Percentiles rank a stretch among this genome's conserved stretches.
Conservation (phyloP, 2,888 invertebrate species). For the Drosophila dives region DNA sequence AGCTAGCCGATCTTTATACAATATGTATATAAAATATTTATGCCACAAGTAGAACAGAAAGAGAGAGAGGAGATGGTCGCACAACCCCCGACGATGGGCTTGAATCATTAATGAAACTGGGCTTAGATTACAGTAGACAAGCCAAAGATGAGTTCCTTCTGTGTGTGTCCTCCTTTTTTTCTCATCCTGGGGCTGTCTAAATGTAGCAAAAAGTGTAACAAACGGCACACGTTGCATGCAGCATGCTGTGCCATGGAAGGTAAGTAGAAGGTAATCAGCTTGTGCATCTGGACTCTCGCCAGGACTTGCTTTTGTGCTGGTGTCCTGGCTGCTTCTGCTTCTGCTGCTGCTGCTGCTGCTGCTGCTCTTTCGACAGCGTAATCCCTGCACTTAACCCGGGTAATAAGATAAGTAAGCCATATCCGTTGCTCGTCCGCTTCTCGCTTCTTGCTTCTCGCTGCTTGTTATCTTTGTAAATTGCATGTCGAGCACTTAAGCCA, state of each 20-base stretch:
- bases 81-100: constrained; percentile 59
- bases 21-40: constrained; percentile 72
- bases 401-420: constrained; percentile 81
- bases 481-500: constrained; percentile 80
- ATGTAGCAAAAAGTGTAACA: constrained; percentile 71
- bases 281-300: constrained; percentile 56
- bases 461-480: constrained; percentile 81
- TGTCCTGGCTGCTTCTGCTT: constrained; percentile 3
- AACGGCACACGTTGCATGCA: constrained; percentile 71
- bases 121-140: constrained; percentile 45
- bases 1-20: constrained; percentile 52
- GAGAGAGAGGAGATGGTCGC: constrained; percentile 7
- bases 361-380: constrained; percentile 79
- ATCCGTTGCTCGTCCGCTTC: constrained; percentile 52
- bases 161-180: constrained; percentile 4
- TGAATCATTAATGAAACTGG: constrained; percentile 75
- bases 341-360: constrained; percentile 22
- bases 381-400: constrained; percentile 80
- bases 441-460: constrained; percentile 22
- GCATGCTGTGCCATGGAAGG: constrained; percentile 34
- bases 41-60: constrained; percentile 29
- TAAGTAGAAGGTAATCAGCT: constrained; percentile 53
- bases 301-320: background rate
- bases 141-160: constrained; percentile 24
- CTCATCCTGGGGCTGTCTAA: constrained; percentile 59